Base-by-base conservation (phyloP, 1,140 invertebrate genomes). In the Papilio aristodemus region DNA sequence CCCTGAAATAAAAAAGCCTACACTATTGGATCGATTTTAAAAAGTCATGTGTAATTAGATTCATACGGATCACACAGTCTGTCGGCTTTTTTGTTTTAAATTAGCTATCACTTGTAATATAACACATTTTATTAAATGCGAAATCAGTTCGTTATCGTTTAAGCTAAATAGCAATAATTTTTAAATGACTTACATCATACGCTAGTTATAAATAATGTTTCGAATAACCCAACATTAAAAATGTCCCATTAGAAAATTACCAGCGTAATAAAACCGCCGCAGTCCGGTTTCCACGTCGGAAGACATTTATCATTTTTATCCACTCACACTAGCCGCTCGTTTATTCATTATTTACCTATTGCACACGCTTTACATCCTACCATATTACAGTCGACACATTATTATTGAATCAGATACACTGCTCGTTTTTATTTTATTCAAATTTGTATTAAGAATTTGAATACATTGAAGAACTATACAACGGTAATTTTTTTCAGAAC, bases 341-440 rank as follows among this genome's bases (percentile, higher is more conserved):
- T 66, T 66, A 66, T 66, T 66, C 41, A 66, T 66, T 66, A 66
- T 50, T 66, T 50, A 62, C 59, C 32, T 62, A 62, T 62, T 62
- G 36, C 57, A 59, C 57, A 59, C 59, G 36, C 59, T 62, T 50
- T 62, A 36, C 32, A 62, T 50, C 25, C 22, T 50, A 37, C 41
- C 43, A 36, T 32, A 43, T 66, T 14, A 66, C 32, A 32, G 41
- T 66, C 8, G 63, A 10, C 32, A 66, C 63, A 66, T 50, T 41
- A 41, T 64, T 66, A 13, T 66, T 17, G 46, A 54, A 54, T 54
- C 46, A 4, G 2, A 54, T 54, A 50, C 19, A 54, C 19, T 54
- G 8, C 22, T 54, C 46, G 3, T 10, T 50, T 54, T 22, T 46
- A 46, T 46, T 54, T 54, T 22, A 10, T 25, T 25, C 22, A 54